phyloP scores from a whole-genome alignment of 2,113 vertebrate genomes.

The Ceuthmochares aereus region DNA sequence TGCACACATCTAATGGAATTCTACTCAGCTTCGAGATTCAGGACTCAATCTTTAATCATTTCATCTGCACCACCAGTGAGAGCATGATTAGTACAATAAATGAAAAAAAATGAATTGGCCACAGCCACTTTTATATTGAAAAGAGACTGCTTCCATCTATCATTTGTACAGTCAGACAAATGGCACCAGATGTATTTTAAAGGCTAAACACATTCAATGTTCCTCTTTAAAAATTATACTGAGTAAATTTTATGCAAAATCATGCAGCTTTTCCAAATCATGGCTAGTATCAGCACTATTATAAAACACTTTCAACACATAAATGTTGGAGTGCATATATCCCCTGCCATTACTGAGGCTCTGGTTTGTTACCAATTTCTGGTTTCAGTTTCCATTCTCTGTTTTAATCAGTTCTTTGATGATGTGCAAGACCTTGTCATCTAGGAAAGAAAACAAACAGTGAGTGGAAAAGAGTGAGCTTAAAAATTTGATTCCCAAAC shows the following conservation, averaged over 20 bases:
- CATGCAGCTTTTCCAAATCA: conserved; percentile 43
- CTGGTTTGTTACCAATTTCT: neutral
- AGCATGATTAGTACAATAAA: neutral
- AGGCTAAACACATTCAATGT: conserved; percentile 22
- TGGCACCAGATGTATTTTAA: conserved; percentile 65
- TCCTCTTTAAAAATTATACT: conserved; percentile 32
- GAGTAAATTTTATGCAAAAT: conserved; percentile 44
- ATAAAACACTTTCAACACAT: conserved; percentile 7
- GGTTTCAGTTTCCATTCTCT: conserved; percentile 75
- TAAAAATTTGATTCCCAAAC: neutral
- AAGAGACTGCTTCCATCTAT: neutral
- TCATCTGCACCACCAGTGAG: neutral
- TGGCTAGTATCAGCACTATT: neutral
- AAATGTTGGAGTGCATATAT: neutral
- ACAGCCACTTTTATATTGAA: neutral
- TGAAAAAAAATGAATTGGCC: neutral
- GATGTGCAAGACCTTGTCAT: conserved; percentile 88
- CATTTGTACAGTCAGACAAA: neutral
- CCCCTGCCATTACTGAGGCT: conserved; percentile 8
- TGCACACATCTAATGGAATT: neutral
- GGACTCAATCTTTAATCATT: neutral
- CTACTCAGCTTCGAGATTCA: neutral
- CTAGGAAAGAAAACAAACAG: conserved; percentile 68
- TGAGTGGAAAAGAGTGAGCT: neutral
- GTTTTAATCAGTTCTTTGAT: conserved; percentile 92